Base-by-base conservation (phyloP, 2,797 vertebrate genomes). In the Buceros bicornis region DNA sequence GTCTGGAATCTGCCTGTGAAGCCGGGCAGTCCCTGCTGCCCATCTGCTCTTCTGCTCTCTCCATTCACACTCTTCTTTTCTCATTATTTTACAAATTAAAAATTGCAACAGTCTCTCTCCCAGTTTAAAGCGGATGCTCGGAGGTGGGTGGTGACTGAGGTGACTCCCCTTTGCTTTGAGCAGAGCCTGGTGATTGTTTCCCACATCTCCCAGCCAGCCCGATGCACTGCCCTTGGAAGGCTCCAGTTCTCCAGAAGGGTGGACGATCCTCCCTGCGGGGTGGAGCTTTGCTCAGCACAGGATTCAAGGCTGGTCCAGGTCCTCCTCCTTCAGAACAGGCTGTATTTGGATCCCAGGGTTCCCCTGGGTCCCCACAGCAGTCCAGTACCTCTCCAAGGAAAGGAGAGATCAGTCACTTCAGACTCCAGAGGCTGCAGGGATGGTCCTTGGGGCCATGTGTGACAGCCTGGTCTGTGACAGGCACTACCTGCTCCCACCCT, bases 221-320 rank as follows among this genome's bases (percentile, higher is more conserved):
- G 5, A 20, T 58, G 54, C 66, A 28, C 20, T 53, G 53, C 60
- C 33, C 16, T 4, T 8, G 29, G 22, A 53, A 73, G 29, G 31
- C 2, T 43, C 13, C 9, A 29, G 13, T 33, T 29, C 48, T 71
- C 42, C n/a, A 45, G 47, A 21, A 11, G n/a, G 0, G 10, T 42
- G 74, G 87, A 43, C 40, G 92, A 94, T 83, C 87, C 72, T 5
- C 18, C 83, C 87, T 57, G 97, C 96, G 96, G 97, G 35, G 48
- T 43, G 94, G 98, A 28, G 13, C 29, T 83, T 50, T 11, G 11
- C 25, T 13, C 1, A 3, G 58, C 19, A 0, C 4, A 94, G 97
- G 96, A 97, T 95, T 94, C 83, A 51, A 78, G 81, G 64, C 89
- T 96, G 93, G 35, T 77, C 86, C 50, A 20, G 58, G 19, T 81